phyloP scores from a whole-genome alignment of 2,113 vertebrate genomes.

The Chamaetylas fuelleborni region DNA sequence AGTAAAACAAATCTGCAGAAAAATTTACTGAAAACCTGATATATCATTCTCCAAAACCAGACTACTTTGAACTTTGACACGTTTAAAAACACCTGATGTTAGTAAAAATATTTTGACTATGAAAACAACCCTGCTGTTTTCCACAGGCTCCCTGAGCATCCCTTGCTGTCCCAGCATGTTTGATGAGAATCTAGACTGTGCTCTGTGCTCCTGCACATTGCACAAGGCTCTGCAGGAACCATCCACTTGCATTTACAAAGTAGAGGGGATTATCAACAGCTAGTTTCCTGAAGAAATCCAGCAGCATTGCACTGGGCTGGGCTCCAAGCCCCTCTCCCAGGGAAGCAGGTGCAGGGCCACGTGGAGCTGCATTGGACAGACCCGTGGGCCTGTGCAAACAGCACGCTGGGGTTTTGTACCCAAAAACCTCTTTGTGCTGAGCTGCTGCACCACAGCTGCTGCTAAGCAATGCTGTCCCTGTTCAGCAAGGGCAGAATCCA shows the following conservation, averaged over 20 bases:
- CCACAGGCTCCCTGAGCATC: background rate
- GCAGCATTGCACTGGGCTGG: background rate
- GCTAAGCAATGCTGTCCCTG: background rate
- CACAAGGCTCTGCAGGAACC: background rate
- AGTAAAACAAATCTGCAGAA: background rate
- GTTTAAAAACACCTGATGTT: background rate
- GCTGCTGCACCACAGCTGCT: background rate
- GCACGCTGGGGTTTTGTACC: background rate
- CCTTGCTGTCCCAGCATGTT: too few relatives aligned
- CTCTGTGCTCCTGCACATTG: background rate
- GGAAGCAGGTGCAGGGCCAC: background rate
- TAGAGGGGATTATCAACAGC: background rate
- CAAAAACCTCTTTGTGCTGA: background rate
- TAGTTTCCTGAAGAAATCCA: background rate
- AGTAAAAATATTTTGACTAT: background rate
- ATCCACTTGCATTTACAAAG: background rate
- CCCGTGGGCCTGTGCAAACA: background rate
- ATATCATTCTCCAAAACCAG: background rate
- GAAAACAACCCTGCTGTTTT: background rate
- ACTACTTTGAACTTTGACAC: background rate
- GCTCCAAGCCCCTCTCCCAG: background rate
- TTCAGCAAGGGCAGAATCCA: accelerated
- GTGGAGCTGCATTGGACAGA: background rate
- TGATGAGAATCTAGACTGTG: accelerated
- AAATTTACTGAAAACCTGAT: background rate